Base-by-base conservation (phyloP, 2,113 vertebrate species). In the Carassius auratus region DNA sequence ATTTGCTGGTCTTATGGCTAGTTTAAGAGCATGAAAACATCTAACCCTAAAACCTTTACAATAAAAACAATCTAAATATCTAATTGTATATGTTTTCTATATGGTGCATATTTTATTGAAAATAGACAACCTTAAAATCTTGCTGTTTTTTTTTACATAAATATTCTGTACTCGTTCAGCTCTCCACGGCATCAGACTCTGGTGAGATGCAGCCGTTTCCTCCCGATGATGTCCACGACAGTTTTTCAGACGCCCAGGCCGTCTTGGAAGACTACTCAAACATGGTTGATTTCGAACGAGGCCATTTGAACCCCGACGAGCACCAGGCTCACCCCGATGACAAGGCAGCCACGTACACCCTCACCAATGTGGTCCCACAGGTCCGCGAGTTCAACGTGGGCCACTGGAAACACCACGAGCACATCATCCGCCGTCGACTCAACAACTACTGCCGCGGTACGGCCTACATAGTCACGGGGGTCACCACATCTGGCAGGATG, bases 341-440 rank as follows among this genome's bases (percentile, higher is more conserved):
- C 91, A 95, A 91, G 19, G 57, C 83, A 0, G 90, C 95, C 7
- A 96, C 96, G 21, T 96, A 96, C 93, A 95, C 94, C 3, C 90
- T 96, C 85, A 96, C 95, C 5, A 96, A 96, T 69, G 95, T 96
- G 2, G 93, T 96, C 23, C 95, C 95, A 0, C 94, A 94, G 86
- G 33, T 90, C 2, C 84, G 88, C 12, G 94, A 94, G 42, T 96
- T 96, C 91, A 95, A 93, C 0, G 55, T 91, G 0, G 95, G 94
- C 0, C 69, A 93, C n/a, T 96, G 95, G 95, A 94, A 93, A 5
- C 19, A 76, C 17, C 93, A 96, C 0, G 91, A 95, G 83, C 88
- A 92, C 85, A 77, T 26, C 76, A 86, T 93, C 38, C 91, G 92
- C 75, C 89, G 66, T 30, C 82, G 92, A 26, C 93, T 94, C 66